A percentile compares a stretch with the other conserved stretches of the same genome.
phyloP scores from a whole-genome alignment of 2,888 invertebrate genomes.

The Operophtera brumata region DNA sequence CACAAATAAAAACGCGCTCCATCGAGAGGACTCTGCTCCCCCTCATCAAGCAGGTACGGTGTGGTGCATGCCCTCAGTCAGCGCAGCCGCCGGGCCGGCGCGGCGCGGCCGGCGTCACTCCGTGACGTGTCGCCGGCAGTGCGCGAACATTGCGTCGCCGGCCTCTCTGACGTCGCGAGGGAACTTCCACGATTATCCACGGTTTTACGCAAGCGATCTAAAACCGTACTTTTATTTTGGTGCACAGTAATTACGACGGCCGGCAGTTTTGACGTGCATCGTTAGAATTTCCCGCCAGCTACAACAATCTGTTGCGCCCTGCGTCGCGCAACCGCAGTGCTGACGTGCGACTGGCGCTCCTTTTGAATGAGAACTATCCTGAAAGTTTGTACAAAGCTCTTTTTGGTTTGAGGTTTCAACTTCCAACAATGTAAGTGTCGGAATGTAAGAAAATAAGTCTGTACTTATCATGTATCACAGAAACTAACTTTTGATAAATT shows the following conservation, averaged over 20 bases:
- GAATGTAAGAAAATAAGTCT: neutral
- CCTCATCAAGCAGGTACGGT: constrained; percentile 94
- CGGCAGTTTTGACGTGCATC: constrained; percentile 54
- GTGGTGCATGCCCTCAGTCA: constrained; percentile 42
- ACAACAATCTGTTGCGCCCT: constrained; percentile 72
- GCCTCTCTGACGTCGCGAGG: constrained; percentile 61
- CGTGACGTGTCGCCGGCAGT: constrained; percentile 43
- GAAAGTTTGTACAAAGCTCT: neutral
- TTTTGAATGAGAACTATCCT: constrained; percentile 43
- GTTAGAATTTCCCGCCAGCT: constrained; percentile 70
- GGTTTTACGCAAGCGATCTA: constrained; percentile 63
- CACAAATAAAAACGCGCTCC: constrained; percentile 96
- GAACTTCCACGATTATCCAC: constrained; percentile 54
- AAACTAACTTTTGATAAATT: constrained; percentile 15
- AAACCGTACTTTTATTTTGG: constrained; percentile 68
- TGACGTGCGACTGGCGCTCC: constrained; percentile 39
- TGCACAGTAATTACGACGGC: constrained; percentile 53
- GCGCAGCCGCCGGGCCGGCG: constrained; percentile 20
- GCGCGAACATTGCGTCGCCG: constrained; percentile 45
- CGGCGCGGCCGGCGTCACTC: constrained; percentile 24
- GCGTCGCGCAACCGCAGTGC: constrained; percentile 60
- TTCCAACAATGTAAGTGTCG: neutral
- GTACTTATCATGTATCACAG: neutral
- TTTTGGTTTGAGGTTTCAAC: neutral
- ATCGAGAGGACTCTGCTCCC: constrained; percentile 96